Percentiles rank a stretch among this genome's conserved stretches.
phyloP scores from a whole-genome alignment of 2,113 vertebrate genomes.

The Notechis scutatus region DNA sequence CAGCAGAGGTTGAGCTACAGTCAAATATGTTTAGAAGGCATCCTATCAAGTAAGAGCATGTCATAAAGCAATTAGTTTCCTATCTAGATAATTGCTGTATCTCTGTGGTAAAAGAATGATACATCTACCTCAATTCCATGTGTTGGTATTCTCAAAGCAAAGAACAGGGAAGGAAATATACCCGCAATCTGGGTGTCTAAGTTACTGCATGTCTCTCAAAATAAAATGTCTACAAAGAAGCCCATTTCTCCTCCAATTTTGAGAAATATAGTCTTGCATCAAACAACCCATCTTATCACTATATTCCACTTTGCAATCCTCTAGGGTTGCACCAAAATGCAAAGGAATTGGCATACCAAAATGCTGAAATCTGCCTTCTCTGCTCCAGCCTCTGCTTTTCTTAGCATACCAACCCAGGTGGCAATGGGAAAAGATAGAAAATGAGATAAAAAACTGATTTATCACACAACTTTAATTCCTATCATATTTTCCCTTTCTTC shows the following conservation, averaged over 20 bases:
- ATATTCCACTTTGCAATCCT: not conserved
- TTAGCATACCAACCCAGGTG: not conserved
- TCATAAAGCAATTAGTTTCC: not conserved
- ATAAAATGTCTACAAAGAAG: not conserved
- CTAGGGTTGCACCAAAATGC: not conserved
- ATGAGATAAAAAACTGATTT: not conserved
- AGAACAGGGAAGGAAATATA: not conserved
- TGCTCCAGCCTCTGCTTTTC: not conserved
- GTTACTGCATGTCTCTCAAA: not conserved
- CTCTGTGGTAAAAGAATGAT: not conserved
- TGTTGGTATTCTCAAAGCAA: not conserved
- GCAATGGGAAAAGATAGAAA: not conserved
- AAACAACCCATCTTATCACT: not conserved
- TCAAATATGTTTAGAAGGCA: not conserved
- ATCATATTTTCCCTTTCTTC: not conserved
- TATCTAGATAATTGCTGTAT: not conserved
- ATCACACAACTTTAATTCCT: not conserved
- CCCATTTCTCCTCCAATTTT: not conserved
- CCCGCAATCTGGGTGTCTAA: not conserved
- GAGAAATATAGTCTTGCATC: not conserved
- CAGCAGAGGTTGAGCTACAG: not conserved
- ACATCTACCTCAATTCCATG: not conserved
- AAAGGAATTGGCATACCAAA: not conserved
- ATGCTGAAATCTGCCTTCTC: not conserved
- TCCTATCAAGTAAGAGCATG: not conserved